Conservation (phyloP, 2,797 vertebrate species). For the Enoplosus armatus region DNA sequence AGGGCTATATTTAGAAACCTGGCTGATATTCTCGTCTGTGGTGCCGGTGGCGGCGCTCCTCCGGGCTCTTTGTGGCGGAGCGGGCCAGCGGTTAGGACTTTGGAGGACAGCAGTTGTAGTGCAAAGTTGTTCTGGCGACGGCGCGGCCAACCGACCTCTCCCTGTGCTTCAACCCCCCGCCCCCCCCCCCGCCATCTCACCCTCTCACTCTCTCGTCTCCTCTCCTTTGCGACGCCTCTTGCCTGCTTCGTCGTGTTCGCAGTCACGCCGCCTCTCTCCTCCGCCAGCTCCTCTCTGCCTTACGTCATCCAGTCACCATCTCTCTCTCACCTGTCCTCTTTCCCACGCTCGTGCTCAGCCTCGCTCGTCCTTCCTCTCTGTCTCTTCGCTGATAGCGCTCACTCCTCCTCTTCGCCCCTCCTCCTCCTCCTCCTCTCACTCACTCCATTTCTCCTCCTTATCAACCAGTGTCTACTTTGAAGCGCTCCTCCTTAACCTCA, state of each 20-base stretch:
- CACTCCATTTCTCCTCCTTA: constrained; percentile 57
- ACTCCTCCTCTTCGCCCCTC: constrained; percentile 10
- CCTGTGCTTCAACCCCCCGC: neutral
- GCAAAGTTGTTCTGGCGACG: constrained; percentile 62
- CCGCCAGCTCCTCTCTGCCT: constrained; percentile 59
- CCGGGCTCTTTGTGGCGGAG: constrained; percentile 63
- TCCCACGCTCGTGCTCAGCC: constrained; percentile 62
- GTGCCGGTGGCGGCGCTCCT: constrained; percentile 55
- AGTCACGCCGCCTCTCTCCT: constrained; percentile 27
- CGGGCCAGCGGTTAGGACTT: constrained; percentile 49
- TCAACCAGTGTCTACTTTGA: constrained; percentile 54
- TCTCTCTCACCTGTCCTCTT: constrained; percentile 70
- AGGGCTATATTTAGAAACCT: constrained; percentile 81
- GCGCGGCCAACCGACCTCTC: constrained; percentile 32
- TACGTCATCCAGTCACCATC: constrained; percentile 70
- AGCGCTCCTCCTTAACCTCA: constrained; percentile 66
- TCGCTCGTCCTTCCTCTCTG: constrained; percentile 44
- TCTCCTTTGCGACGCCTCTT: constrained; percentile 7
- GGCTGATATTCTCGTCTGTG: constrained; percentile 75
- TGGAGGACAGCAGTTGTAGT: constrained; percentile 45
- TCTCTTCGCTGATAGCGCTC: constrained; percentile 30
- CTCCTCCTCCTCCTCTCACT: constrained; percentile 35
- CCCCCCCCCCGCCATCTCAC: no score
- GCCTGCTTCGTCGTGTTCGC: constrained; percentile 3
- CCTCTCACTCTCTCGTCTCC: constrained; percentile 5